These are phyloP conservation scores for Aphrophora alni DNA, from an alignment of 2,888 invertebrate species.

Conservation along the genomic window DNA sequence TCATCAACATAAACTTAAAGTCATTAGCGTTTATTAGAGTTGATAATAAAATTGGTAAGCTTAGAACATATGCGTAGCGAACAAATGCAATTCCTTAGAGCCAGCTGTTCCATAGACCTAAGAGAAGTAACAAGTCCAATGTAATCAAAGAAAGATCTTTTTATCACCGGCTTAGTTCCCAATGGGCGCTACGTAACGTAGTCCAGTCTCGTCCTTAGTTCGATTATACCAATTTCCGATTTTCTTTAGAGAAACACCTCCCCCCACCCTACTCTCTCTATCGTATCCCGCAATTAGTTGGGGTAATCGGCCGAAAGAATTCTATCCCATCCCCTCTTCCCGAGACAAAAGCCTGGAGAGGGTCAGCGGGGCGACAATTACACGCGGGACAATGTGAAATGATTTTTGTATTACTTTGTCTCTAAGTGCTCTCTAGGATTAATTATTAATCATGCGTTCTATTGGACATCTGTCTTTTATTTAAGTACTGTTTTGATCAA, in stretches of 20 bases:
- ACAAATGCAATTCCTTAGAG: not conserved
- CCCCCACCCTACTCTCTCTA: not conserved
- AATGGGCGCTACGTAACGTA: not conserved
- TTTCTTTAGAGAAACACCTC: conserved; percentile 31
- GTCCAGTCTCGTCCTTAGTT: conserved; percentile 16
- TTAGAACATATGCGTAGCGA: not conserved
- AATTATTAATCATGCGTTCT: not conserved
- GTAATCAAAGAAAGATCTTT: conserved; percentile 26
- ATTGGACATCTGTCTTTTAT: not conserved
- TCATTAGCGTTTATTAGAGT: no score
- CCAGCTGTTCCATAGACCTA: not conserved
- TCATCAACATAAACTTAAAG: no score
- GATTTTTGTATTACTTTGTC: not conserved
- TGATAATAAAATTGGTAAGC: no score
- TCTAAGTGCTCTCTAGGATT: not conserved
- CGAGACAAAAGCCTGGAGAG: not conserved
- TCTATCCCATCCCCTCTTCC: not conserved
- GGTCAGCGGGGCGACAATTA: not conserved
- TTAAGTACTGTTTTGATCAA: not conserved
- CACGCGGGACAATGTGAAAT: not conserved
- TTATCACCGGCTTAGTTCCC: conserved; percentile 19
- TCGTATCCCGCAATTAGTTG: conserved; percentile 27
- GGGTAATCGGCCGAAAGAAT: conserved; percentile 30
- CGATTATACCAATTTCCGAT: conserved; percentile 34
- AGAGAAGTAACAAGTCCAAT: not conserved